Conservation (phyloP, 1,140 invertebrate genomes). For the Globodera rostochiensis region DNA sequence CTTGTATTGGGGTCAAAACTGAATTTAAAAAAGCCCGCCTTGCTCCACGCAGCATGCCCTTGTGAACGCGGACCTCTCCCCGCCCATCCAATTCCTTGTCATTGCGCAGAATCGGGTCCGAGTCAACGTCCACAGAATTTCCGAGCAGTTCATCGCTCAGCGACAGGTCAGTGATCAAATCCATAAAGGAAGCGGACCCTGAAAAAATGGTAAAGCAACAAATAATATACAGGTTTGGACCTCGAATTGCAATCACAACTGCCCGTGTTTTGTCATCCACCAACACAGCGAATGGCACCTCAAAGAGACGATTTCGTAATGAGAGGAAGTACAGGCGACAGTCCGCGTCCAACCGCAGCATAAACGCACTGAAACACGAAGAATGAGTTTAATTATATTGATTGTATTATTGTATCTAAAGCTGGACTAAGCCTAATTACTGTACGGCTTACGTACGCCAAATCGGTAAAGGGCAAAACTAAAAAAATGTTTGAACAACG, state of each 20-base stretch:
- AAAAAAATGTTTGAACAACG: neutral
- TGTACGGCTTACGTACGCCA: neutral
- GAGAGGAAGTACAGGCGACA: constrained; percentile 83
- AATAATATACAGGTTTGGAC: constrained; percentile 68
- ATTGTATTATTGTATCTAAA: too few relatives aligned
- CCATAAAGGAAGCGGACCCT: constrained; percentile 75
- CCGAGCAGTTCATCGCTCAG: constrained; percentile 50
- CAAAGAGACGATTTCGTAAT: constrained; percentile 82
- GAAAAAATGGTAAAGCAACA: neutral
- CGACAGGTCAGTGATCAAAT: constrained; percentile 76
- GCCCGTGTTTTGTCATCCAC: constrained; percentile 79
- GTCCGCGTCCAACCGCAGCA: constrained; percentile 68
- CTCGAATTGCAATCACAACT: constrained; percentile 82
- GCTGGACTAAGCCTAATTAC: neutral
- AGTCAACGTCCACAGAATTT: constrained; percentile 61
- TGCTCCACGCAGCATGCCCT: constrained; percentile 79
- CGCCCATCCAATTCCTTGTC: constrained; percentile 51
- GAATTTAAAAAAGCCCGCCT: neutral
- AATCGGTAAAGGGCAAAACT: neutral
- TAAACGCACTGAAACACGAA: constrained; percentile 4
- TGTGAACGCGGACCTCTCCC: constrained; percentile 72
- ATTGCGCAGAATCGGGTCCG: constrained; percentile 55
- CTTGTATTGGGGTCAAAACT: neutral
- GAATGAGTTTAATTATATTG: too few relatives aligned
- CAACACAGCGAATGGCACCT: constrained; percentile 84